Base-by-base conservation (phyloP, 2,113 vertebrate genomes). In the Machaerirhynchus nigripectus region DNA sequence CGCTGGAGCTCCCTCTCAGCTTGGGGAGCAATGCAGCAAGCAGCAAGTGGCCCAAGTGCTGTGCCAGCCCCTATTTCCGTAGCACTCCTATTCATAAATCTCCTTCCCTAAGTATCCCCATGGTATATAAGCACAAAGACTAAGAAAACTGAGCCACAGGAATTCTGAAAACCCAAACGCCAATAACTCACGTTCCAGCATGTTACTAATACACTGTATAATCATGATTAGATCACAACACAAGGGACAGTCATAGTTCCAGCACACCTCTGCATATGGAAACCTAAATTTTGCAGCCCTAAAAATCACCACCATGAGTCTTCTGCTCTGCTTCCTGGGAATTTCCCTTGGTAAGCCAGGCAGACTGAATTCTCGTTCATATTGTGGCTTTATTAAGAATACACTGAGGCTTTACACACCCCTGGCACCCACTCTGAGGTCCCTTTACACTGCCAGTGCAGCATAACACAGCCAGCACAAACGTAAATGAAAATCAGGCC, bases 371-470 rank as follows among this genome's bases (percentile, higher is more conserved):
- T 92, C 69, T 93, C 11, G 4, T 52, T 92, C 88, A 33, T 60
- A 12, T 13, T 75, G 86, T 73, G 57, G 80, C 67, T 95, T 96
- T 91, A 83, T 94, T 88, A 78, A 77, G 70, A 95, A 81, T 89
- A 94, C n/a, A 2, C 44, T 2, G 39, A 89, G 64, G 88, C 67
- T 96, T 97, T 95, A 90, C 87, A 84, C 63, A 75, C 26, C 35
- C 28, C 76, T 83, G 81, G 82, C 90, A 89, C 84, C 77, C 89
- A 94, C 79, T 89, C 74, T 31, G 86, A 79, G 85, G 79, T 89
- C 92, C 53, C 90, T 94, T 92, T 94, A 93, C 28, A 1, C 60
- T 81, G 85, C 73, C 59, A 75, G 76, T 42, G 46, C 82, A 91
- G 89, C 73, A 15, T 50, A 91, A 86, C 4, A 7, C 80, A 93